Base-by-base conservation (phyloP, 1,140 invertebrate genomes). In the Drosophila pseudoobscura region DNA sequence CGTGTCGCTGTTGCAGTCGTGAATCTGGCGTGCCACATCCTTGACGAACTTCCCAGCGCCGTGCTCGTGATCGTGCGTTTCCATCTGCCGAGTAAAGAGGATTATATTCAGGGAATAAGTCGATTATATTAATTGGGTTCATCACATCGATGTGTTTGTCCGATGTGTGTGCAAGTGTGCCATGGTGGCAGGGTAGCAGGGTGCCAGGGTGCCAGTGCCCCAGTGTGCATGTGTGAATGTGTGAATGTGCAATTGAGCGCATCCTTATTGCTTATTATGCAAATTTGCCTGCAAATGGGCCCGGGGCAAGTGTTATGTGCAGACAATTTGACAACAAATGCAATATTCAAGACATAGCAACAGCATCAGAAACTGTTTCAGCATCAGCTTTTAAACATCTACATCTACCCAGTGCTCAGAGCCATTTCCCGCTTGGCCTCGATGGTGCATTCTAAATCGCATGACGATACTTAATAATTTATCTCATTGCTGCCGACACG, bases 1-100 rank as follows among this genome's bases (percentile, higher is more conserved):
- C 55, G 88, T 90, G 60, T 90, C 89, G 71, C 89, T 90, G 55
- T 90, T 90, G 66, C 84, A 90, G 41, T 90, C 89, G 51, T 79
- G 61, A 65, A 68, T 72, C 61, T 74, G 71, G 35, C 71, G 59
- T 49, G 66, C 68, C 65, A 84, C 72, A 82, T 90, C 88, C 84
- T 88, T 90, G 46, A 84, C 47, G 60, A 90, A 89, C 65, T 90
- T 78, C 63, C 74, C 73, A 29, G 64, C 62, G 20, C 64, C 62
- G 47, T 65, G 69, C 55, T 75, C 82, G 64, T 83, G 79, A 43
- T 89, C 87, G 57, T 83, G 90, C 52, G 92, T 87, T 60, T 93
- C 92, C 89, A 92, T 92, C 92, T 92, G 76, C 22, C 35, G 26
- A 90, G 79, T 11, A 31, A 20, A 20, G 62, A 43, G 24, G 17